These are phyloP conservation scores for Nannospalax galili DNA, from an alignment of 2,113 vertebrate species.

Conservation along the genomic window DNA sequence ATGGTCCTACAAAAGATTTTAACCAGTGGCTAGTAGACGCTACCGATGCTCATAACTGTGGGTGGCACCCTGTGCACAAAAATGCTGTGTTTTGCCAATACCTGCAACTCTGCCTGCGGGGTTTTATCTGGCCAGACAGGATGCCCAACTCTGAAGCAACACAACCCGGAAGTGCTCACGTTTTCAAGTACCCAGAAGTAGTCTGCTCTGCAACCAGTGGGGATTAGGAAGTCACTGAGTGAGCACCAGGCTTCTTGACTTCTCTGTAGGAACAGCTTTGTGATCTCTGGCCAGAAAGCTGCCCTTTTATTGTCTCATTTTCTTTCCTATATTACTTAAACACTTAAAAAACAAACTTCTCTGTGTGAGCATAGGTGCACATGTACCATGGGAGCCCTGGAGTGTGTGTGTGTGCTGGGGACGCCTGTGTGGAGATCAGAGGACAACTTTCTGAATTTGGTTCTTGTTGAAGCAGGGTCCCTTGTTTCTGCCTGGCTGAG, in stretches of 20 bases:
- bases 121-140: not conserved
- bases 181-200: not conserved
- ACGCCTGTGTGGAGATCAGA: not conserved
- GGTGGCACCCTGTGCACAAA: not conserved
- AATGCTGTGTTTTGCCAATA: not conserved
- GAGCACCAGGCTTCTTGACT: not conserved
- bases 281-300: not conserved
- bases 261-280: not conserved
- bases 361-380: no score
- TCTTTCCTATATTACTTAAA: not conserved
- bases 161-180: not conserved
- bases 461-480: not conserved
- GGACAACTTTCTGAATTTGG: not conserved
- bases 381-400: not conserved
- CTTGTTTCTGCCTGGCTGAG: not conserved
- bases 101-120: not conserved
- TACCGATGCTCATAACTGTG: accelerated
- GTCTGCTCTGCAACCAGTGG: no score
- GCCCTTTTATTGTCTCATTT: not conserved
- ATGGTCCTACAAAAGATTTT: not conserved
- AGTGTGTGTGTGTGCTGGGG: no score
- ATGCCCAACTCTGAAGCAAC: not conserved
- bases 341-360: no score
- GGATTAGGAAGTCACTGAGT: not conserved
- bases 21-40: not conserved